Evolutionary conservation across 2,888 invertebrate genomes (phyloP).

Genomic region (Trichogramma evanescens): DNA sequence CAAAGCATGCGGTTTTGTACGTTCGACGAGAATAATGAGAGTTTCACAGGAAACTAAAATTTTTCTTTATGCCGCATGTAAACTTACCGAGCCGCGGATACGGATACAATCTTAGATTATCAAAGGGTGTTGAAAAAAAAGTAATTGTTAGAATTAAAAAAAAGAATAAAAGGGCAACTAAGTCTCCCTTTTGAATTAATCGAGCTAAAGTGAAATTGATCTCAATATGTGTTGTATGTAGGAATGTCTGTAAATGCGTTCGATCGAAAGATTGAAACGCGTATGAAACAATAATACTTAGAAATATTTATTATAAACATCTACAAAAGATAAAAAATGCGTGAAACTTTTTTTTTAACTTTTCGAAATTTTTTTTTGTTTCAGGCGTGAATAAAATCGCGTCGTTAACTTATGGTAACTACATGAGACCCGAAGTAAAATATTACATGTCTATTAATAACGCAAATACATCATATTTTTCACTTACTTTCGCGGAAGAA

Average conservation of each 20-base stretch:
- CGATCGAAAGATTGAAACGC: background rate
- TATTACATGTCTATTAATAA: too few species aligned
- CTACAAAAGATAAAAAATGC: background rate
- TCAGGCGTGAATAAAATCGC: background rate
- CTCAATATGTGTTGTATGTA: conserved; percentile 11
- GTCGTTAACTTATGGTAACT: too few species aligned
- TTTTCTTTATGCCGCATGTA: too few species aligned
- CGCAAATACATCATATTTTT: too few species aligned
- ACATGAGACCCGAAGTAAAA: too few species aligned
- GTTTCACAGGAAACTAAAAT: too few species aligned
- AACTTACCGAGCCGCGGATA: too few species aligned
- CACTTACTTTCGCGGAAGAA: too few species aligned
- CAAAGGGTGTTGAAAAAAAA: background rate
- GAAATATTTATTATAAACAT: background rate
- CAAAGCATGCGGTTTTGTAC: too few species aligned
- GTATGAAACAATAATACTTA: background rate
- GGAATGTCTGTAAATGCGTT: background rate
- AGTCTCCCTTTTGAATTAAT: background rate
- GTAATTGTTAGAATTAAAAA: background rate
- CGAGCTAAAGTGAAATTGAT: conserved; percentile 19
- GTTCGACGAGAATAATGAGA: too few species aligned
- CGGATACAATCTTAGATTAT: too few species aligned
- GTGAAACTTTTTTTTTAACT: background rate
- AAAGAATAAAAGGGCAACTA: background rate
- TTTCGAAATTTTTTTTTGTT: background rate